These are phyloP conservation scores for Dioctria linearis DNA, from an alignment of 2,888 invertebrate species.

Conservation along the genomic window DNA sequence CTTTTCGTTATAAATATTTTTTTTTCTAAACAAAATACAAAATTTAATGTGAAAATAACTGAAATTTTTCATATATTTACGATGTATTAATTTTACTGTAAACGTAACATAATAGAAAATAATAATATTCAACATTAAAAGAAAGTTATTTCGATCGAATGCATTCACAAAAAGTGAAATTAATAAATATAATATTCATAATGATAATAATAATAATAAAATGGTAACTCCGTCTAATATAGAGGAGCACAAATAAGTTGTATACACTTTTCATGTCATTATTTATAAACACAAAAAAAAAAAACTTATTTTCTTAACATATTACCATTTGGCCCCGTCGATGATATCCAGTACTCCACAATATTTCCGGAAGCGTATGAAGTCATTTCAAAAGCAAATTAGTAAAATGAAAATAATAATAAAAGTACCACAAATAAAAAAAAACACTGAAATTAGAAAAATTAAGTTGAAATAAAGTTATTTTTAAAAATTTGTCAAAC, in stretches of 20 bases:
- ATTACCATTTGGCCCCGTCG: conserved; percentile 26
- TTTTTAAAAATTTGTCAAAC: neutral
- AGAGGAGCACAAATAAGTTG: neutral
- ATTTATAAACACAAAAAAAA: neutral
- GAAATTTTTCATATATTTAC: too few relatives aligned
- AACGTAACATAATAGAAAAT: too few relatives aligned
- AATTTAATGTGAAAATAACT: too few relatives aligned
- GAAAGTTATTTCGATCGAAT: neutral
- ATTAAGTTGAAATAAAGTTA: neutral
- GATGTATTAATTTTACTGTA: too few relatives aligned
- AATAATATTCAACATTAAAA: too few relatives aligned
- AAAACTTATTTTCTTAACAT: neutral
- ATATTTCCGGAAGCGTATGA: conserved; percentile 18
- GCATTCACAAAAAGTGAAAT: neutral
- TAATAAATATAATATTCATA: neutral
- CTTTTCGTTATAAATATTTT: too few relatives aligned
- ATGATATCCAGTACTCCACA: conserved; percentile 35
- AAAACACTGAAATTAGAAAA: too few relatives aligned
- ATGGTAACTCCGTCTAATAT: neutral
- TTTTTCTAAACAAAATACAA: neutral
- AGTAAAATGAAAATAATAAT: conserved; percentile 15
- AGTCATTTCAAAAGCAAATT: neutral
- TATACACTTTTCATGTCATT: neutral
- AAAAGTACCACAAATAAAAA: conserved; percentile 4
- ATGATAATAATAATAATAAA: neutral